Conservation (phyloP, 2,113 vertebrate genomes). For the Pluvianellus socialis region DNA sequence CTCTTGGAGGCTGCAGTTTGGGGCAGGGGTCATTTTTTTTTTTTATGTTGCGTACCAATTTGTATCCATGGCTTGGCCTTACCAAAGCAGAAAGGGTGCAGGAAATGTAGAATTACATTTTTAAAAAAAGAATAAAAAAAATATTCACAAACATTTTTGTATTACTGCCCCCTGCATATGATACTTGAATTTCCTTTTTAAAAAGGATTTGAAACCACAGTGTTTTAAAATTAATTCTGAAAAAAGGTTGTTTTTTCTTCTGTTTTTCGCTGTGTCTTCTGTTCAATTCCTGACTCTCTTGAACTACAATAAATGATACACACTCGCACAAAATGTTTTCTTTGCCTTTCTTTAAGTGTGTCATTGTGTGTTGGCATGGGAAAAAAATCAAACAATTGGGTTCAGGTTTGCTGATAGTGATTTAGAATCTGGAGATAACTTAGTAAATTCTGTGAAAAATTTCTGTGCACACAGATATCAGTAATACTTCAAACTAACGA, state of each 20-base stretch:
- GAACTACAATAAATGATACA: conserved; percentile 94
- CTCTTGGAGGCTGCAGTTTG: conserved; percentile 35
- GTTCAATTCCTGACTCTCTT: conserved; percentile 86
- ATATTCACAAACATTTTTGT: conserved; percentile 69
- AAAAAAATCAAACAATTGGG: neutral
- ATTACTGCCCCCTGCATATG: conserved; percentile 72
- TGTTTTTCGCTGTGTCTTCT: conserved; percentile 73
- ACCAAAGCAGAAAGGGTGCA: conserved; percentile 79
- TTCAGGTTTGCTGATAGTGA: neutral
- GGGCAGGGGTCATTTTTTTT: conserved; percentile 53
- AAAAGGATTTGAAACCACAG: conserved; percentile 80
- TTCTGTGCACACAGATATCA: neutral
- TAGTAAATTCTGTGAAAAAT: neutral
- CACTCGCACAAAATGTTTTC: conserved; percentile 71
- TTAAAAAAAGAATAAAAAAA: conserved; percentile 31
- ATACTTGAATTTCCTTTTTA: conserved; percentile 82
- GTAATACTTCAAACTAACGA: neutral
- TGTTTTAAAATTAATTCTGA: conserved; percentile 77
- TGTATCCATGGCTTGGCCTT: conserved; percentile 79
- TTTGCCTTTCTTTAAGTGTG: neutral
- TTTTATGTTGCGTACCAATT: conserved; percentile 61
- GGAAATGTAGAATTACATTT: conserved; percentile 64
- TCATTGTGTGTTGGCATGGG: too few species aligned
- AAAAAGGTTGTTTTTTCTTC: conserved; percentile 56
- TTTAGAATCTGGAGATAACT: neutral